These are phyloP conservation scores for Venturia canescens DNA, from an alignment of 1,140 invertebrate genomes.

Conservation along the genomic window DNA sequence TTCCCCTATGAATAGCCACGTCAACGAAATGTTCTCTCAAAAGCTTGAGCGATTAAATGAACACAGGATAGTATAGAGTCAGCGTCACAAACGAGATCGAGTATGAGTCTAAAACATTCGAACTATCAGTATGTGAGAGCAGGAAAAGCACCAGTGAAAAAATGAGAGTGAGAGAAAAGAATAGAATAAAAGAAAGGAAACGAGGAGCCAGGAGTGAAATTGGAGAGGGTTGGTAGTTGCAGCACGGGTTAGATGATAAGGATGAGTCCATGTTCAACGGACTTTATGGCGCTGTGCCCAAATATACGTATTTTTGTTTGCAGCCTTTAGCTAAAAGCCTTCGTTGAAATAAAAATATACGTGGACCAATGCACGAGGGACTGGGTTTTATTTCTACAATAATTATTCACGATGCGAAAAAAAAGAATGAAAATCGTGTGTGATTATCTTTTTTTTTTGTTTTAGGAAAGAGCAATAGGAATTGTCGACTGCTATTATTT, in stretches of 20 bases:
- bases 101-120: too few relatives aligned
- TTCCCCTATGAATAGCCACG: too few relatives aligned
- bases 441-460: too few relatives aligned
- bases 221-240: conserved; percentile 44
- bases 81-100: too few relatives aligned
- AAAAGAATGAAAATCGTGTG: not conserved
- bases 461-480: not conserved
- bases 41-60: too few relatives aligned
- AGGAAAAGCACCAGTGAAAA: not conserved
- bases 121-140: not conserved
- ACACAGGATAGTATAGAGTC: too few relatives aligned
- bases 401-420: not conserved
- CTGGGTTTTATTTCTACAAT: not conserved
- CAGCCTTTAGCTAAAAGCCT: conserved; percentile 57
- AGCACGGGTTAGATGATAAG: conserved; percentile 12
- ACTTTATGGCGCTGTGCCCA: conserved; percentile 65
- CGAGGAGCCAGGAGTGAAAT: conserved; percentile 23
- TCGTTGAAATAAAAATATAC: conserved; percentile 64
- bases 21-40: too few relatives aligned
- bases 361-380: conserved; percentile 52
- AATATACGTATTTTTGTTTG: conserved; percentile 51
- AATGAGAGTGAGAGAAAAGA: conserved; percentile 26
- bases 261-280: conserved; percentile 52
- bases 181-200: conserved; percentile 48
- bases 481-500: not conserved